phyloP scores from a whole-genome alignment of 30 jellyfish, hydroid and myxozoan genomes.

The Aurelia coerulea region DNA sequence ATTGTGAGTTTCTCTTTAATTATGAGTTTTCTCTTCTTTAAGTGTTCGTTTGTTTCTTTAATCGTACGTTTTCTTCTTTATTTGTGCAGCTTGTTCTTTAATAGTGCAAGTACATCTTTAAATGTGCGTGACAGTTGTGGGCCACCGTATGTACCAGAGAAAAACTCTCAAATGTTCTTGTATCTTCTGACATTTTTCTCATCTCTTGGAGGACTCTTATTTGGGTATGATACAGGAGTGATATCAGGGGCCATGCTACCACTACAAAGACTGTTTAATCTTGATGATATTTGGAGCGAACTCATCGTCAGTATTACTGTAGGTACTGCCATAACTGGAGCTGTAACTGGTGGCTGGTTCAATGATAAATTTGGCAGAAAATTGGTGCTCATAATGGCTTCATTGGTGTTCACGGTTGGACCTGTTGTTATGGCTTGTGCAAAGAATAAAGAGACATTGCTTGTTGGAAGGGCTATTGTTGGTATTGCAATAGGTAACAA shows the following conservation, averaged over 20 bases:
- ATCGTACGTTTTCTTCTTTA: no score
- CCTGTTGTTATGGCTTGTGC: slow-evolving; percentile 86
- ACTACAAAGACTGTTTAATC: slow-evolving; percentile 41
- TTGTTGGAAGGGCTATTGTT: slow-evolving; percentile 85
- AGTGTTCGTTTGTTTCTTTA: no score
- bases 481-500: slow-evolving; percentile 92
- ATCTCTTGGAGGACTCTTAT: slow-evolving; percentile 93
- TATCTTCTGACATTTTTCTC: slow-evolving; percentile 80
- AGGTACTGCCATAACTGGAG: slow-evolving; percentile 94
- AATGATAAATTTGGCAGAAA: slow-evolving; percentile 81
- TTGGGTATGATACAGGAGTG: slow-evolving; percentile 98
- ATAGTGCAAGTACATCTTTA: no score
- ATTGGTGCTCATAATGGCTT: slow-evolving; percentile 49
- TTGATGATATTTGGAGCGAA: slow-evolving; percentile 78
- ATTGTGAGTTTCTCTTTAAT: no score
- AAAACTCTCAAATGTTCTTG: neutral
- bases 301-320: slow-evolving; percentile 84
- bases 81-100: no score
- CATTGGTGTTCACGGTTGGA: slow-evolving; percentile 75
- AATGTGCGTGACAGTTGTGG: no score
- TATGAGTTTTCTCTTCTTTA: no score
- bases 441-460: slow-evolving; percentile 32
- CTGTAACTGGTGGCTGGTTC: slow-evolving; percentile 79
- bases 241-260: slow-evolving; percentile 97
- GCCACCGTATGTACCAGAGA: no score